Evolutionary conservation across 2,888 invertebrate species (phyloP), one percentile per base, ranked within the genome.

Genomic region (Disparrhopalites patrizii): DNA sequence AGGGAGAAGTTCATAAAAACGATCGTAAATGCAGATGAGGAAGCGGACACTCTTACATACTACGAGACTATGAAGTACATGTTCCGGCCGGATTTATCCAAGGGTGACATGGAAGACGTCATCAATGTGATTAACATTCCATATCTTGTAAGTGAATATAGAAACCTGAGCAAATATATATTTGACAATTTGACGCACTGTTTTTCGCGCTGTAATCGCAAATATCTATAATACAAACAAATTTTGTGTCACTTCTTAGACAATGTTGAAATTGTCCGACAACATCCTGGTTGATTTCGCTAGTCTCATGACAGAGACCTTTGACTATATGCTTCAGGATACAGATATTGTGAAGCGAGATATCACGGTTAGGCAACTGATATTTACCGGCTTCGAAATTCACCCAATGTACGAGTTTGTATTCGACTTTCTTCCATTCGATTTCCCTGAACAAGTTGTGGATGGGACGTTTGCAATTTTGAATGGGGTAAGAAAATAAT

Each of bases 11-110:
- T 20, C 2, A 3, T 20, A 23, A 47, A 47, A 23, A 18, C 20
- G 8, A n/a, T 47, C 2, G 25, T 5, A 20, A 23, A 47, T 3
- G 23, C 8, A 8, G 13, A 47, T 47, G 15, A 15, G 2, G 65
- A 65, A 50, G 58, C 47, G 36, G 65, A 50, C n/a, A 43, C 65
- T 2, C 33, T 65, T 8, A 65, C 51, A 15, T 65, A 36, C 38
- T n/a, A 33, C 7, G 55, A 57, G 25, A 23, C 13, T n/a, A 65
- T 47, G 27, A 58, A 23, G 2, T 65, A 50, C 50, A 43, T 27
- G 2, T 65, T 36, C 28, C 5, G 33, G 23, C 51, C 31, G 20
- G 65, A 65, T 23, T 18, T 65, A 27, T 65, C 65, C 7, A 30
- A 30, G 4, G 38, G 50, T 3, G 15, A 3, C 3, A 58, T 51